These are phyloP conservation scores for Leptopilina drosophilae DNA, from an alignment of 2,888 invertebrate species.

Conservation along the genomic window DNA sequence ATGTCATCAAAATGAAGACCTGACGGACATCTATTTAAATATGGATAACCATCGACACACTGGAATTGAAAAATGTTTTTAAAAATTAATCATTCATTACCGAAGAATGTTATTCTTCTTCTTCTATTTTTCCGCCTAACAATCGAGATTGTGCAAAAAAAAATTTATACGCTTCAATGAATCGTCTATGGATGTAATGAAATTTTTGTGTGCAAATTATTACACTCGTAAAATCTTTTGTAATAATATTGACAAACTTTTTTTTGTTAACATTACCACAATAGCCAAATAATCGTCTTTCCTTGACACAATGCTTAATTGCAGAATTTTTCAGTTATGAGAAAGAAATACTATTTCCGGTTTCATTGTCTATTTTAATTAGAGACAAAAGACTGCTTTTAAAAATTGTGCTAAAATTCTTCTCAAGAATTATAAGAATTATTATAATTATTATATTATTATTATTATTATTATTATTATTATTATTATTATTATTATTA, in stretches of 20 bases:
- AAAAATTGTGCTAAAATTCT: too few species aligned
- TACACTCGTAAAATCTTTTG: conserved; percentile 13
- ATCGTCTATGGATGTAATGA: conserved; percentile 15
- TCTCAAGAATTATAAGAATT: too few species aligned
- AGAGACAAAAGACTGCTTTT: neutral
- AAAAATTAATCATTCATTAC: neutral
- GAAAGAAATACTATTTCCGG: neutral
- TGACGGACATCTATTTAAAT: conserved; percentile 92
- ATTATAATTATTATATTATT: too few species aligned
- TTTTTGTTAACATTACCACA: conserved; percentile 9
- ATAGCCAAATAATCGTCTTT: conserved; percentile 6
- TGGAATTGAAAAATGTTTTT: conserved; percentile 74
- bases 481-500: too few species aligned
- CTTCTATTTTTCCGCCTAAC: neutral
- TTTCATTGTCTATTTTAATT: neutral
- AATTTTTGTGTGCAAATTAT: conserved; percentile 6
- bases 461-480: too few species aligned
- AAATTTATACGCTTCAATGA: conserved; percentile 14
- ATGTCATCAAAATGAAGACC: conserved; percentile 94
- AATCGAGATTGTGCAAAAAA: conserved; percentile 12
- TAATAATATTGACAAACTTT: conserved; percentile 27
- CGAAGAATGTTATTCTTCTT: too few species aligned
- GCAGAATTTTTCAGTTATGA: neutral
- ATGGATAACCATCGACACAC: conserved; percentile 94
- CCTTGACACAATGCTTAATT: neutral